Evolutionary conservation across 2,113 vertebrate genomes (phyloP).

Genomic region (Calypte anna): DNA sequence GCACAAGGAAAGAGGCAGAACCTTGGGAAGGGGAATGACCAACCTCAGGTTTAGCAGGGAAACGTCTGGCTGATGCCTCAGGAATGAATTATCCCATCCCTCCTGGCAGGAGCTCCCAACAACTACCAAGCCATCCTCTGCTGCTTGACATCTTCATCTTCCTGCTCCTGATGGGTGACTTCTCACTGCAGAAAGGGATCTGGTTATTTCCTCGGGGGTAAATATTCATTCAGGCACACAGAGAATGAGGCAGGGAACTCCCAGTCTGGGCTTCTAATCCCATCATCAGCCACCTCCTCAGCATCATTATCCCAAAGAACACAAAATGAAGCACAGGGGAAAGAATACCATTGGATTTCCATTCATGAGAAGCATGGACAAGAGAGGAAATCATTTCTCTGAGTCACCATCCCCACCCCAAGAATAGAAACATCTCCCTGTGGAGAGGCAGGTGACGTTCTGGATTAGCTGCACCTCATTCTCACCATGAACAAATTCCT

Average conservation of each 20-base stretch:
- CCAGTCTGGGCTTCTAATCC: conserved; percentile 45
- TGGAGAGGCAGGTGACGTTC: not conserved
- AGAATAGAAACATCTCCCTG: not conserved
- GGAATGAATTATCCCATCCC: not conserved
- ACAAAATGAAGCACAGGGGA: not conserved
- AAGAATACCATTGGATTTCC: not conserved
- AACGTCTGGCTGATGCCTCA: not conserved
- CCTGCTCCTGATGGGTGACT: not conserved
- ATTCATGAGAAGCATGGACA: not conserved
- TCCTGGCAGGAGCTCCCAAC: not conserved
- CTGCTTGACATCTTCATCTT: conserved; percentile 22
- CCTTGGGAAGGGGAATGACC: not conserved
- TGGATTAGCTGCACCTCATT: not conserved
- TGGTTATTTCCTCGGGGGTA: conserved; percentile 48
- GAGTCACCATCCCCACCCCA: conserved; percentile 56
- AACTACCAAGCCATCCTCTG: not conserved
- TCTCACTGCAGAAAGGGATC: not conserved
- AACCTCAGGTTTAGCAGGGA: not conserved
- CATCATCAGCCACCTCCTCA: conserved; percentile 51
- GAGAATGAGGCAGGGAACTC: conserved; percentile 12
- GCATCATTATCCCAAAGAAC: conserved; percentile 34
- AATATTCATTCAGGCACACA: not conserved
- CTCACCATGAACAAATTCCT: not conserved
- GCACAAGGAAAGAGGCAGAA: not conserved
- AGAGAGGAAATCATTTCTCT: conserved; percentile 44